Base-by-base conservation (phyloP, 1,140 invertebrate genomes). In the Hypsibius dujardini region DNA sequence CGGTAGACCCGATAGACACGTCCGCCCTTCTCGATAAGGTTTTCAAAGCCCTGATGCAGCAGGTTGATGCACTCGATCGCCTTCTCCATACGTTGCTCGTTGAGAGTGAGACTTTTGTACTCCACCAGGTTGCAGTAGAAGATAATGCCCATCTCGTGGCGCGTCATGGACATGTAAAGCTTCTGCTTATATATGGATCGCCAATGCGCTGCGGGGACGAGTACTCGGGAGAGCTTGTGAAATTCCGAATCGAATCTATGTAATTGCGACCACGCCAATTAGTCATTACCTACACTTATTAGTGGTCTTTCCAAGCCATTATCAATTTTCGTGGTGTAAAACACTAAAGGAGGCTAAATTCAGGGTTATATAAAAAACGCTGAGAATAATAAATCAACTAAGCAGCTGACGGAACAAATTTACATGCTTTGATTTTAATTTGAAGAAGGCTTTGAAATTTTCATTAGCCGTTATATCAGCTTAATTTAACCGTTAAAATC, bases 161-260 rank as follows among this genome's bases (percentile, higher is more conserved):
- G 12, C 42, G 62, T 67, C 12, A 67, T 67, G 12, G 62, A 67
- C 62, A 67, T 67, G 62, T 67, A 67, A 12, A 67, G 42, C 42
- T 67, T 67, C 42, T 67, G 62, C 42, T 67, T 67, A 42, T 67
- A 67, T 12, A 67, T 67, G 62, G 62, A 67, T 7, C 62, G 62
- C 62, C 62, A 67, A 42, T 67, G 45, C 7, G 62, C 62, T 42
- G 62, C 12, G 7, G 62, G 62, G 45, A 67, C 62, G 42, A 67
- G 62, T 15, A 67, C 45, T 67, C 45, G 12, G 62, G 62, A 67
- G 42, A 15, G 45, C 62, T 67, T 67, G 42, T 67, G 62, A 45
- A 67, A 67, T 42, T 67, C 62, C 12, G 12, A 7, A 42, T 67
- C 62, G 42, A 67, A 67, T 7, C 62, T 12, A 42, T 67, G 28